phyloP scores from a whole-genome alignment of 2,797 vertebrate species.

The Sebastes taczanowskii region DNA sequence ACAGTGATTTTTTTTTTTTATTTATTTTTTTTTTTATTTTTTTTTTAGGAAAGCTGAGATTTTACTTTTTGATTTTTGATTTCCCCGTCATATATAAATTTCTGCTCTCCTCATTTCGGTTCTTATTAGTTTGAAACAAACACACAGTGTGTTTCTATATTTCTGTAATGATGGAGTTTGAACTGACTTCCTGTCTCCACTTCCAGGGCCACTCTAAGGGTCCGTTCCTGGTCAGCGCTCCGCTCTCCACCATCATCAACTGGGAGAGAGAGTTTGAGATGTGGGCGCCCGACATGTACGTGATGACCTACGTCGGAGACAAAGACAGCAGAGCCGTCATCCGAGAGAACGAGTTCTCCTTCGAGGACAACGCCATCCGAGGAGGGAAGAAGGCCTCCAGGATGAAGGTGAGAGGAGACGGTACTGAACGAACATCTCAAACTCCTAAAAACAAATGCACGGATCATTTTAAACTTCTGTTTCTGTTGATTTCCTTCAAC shows the following conservation, averaged over 20 bases:
- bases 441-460: background rate
- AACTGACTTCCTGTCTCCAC: background rate
- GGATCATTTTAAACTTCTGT: background rate
- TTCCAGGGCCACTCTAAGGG: conserved; percentile 95
- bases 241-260: conserved; percentile 98
- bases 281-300: conserved; percentile 98
- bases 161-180: background rate
- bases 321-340: conserved; percentile 97
- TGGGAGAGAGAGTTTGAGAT: conserved; percentile 99
- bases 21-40: too few relatives aligned
- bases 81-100: too few relatives aligned
- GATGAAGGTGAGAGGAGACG: conserved; percentile 88
- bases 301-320: conserved; percentile 96
- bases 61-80: too few relatives aligned
- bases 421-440: too few relatives aligned
- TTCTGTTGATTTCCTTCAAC: conserved; percentile 10
- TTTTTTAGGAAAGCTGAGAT: too few relatives aligned
- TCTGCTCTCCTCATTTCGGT: background rate
- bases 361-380: conserved; percentile 97
- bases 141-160: too few relatives aligned
- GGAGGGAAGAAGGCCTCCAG: conserved; percentile 96
- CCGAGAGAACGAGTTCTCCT: conserved; percentile 97
- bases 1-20: too few relatives aligned
- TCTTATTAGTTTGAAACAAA: background rate
- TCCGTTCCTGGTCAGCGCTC: conserved; percentile 96